Evolutionary conservation across 2,888 invertebrate genomes (phyloP), one percentile per base, ranked within the genome.

Genomic region (Mystacides longicornis): DNA sequence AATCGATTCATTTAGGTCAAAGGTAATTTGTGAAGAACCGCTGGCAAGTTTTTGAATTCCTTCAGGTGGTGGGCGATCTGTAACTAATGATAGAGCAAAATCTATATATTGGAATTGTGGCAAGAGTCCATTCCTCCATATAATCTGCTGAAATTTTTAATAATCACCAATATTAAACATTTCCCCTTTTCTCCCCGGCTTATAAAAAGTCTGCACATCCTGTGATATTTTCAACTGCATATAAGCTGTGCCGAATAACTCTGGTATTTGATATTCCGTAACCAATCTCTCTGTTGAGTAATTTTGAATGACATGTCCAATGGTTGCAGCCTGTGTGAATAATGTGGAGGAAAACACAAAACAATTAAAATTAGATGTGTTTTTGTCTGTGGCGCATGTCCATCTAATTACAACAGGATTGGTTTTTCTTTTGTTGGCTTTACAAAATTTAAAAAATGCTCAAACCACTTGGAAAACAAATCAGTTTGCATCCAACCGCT

Each of bases 41-140:
- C 43, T 43, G 43, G 43, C 47, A 19, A 21, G 19, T 20, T 47
- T 9, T 43, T 43, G 43, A 43, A 47, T 21, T 20, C 20, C 21
- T 47, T 47, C 20, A 20, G 22, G 47, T 21, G 22, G 47, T 47
- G 47, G 22, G 7, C 47, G 47, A 47, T 47, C 47, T 47, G 47
- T 47, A 19, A 47, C 47, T 19, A 23, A 54, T 20, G 49, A 54
- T 2, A 31, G 54, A 7, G 54, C 54, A 4, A 49, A 54, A 37
- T 54, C 54, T 19, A 14, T 16, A 22, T 55, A 45, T 42, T 19
- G 22, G 7, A 55, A 55, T 55, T n/a, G n/a, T n/a, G n/a, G n/a
- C n/a, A n/a, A n/a, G n/a, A n/a, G n/a, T n/a, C n/a, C n/a, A n/a
- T n/a, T n/a, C n/a, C n/a, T n/a, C n/a, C n/a, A n/a, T n/a, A n/a